Evolutionary conservation across 2,888 invertebrate genomes (phyloP), one percentile per base, ranked within the genome.

Genomic region (Hyalella azteca): DNA sequence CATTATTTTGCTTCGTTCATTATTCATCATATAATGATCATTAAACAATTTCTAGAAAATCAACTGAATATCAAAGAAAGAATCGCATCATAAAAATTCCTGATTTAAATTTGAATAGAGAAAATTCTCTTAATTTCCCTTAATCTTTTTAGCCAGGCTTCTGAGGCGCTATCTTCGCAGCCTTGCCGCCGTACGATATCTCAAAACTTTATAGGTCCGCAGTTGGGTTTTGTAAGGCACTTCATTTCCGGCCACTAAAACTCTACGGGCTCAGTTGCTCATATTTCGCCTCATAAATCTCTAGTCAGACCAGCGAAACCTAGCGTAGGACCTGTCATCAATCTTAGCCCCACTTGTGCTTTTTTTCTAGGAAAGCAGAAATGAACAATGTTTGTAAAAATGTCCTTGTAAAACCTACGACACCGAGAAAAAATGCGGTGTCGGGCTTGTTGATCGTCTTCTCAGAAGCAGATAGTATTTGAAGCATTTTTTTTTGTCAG

Each of bases 281-380:
- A 54, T 54, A 54, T 54, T 54, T 54, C 54, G 54, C 4, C 22
- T 26, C 54, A 54, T 54, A 54, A 54, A 54, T 54, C 54, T 26
- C 4, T 22, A 54, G 54, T 54, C 54, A 29, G 54, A 54, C 26
- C 54, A 26, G 29, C 29, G 54, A 29, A 54, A 22, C 26, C 22
- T 29, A 22, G 54, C 54, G 54, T 54, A 26, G 54, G 54, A 54
- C 54, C 54, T 54, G 54, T 54, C 54, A 54, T 54, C 54, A 54
- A 54, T 54, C 54, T 26, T 54, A 54, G 26, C 54, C n/a, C 54
- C 54, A 54, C 54, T 54, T 54, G 54, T 54, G 26, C 29, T 54
- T 54, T 49, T 54, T 54, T 54, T 54, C 7, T 11, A 11, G 19
- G 22, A 29, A 29, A 26, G 26, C 26, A 54, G 29, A 29, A 54